Conservation (phyloP, 2,113 vertebrate genomes). For the Artemisiospiza belli region DNA sequence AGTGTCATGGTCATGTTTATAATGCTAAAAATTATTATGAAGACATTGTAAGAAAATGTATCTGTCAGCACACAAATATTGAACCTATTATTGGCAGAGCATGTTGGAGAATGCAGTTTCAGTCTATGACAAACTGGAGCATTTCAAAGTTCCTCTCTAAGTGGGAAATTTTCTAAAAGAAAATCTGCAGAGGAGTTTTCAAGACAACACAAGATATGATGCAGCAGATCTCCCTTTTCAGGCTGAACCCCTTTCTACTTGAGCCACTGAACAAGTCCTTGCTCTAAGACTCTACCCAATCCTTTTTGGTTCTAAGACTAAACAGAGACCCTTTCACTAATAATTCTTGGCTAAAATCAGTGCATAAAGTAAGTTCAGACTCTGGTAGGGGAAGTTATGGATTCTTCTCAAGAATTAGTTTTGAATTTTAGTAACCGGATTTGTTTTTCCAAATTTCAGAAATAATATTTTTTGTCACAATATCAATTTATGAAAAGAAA, state of each 20-base stretch:
- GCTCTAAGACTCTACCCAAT: background rate
- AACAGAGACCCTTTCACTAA: background rate
- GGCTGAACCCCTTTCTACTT: background rate
- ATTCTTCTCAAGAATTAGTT: background rate
- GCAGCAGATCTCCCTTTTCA: background rate
- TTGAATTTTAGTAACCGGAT: background rate
- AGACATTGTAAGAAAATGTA: background rate
- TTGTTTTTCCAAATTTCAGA: background rate
- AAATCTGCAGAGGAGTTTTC: background rate
- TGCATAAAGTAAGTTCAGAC: background rate
- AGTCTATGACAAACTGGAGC: background rate
- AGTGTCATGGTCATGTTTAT: background rate
- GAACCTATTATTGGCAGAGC: background rate
- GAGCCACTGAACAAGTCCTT: background rate
- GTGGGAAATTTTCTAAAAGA: background rate
- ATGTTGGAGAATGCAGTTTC: background rate
- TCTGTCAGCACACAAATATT: background rate
- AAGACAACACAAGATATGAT: background rate
- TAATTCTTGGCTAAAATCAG: background rate
- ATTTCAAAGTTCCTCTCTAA: background rate
- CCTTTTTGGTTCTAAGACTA: background rate
- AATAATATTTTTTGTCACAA: background rate
- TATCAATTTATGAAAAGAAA: background rate
- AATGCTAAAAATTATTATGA: background rate
- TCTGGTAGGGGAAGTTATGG: background rate